These are phyloP conservation scores for Brachionus asplanchnoidis DNA, from an alignment of 1,140 invertebrate genomes.

Conservation along the genomic window DNA sequence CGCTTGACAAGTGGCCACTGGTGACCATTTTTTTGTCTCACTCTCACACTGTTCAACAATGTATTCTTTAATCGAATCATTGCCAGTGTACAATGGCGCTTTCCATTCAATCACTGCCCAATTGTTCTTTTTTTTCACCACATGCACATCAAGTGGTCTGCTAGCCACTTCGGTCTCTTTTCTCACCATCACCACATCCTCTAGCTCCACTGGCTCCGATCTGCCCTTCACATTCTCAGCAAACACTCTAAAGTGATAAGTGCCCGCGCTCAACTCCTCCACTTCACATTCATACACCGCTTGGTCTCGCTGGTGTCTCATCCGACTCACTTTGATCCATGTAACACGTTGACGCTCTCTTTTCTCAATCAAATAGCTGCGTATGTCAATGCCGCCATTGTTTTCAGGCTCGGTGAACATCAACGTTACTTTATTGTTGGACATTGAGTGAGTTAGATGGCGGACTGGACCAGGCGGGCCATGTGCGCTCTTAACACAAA, in stretches of 20 bases:
- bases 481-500: neutral
- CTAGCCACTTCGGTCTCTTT: neutral
- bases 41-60: slow-evolving; percentile 63
- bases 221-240: slow-evolving; percentile 93
- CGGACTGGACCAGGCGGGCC: neutral
- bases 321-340: slow-evolving; percentile 26
- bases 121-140: slow-evolving; percentile 72
- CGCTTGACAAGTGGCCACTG: slow-evolving; percentile 46
- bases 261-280: slow-evolving; percentile 82
- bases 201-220: slow-evolving; percentile 68
- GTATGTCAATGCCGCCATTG: neutral
- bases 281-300: slow-evolving; percentile 51
- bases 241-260: slow-evolving; percentile 94
- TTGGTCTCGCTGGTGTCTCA: neutral
- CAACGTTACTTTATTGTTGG: neutral
- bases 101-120: slow-evolving; percentile 79
- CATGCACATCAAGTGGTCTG: slow-evolving; percentile 75
- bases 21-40: slow-evolving; percentile 72
- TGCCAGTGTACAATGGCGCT: slow-evolving; percentile 83
- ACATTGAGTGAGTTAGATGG: neutral
- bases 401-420: neutral
- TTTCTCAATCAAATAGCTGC: slow-evolving; percentile 26
- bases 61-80: slow-evolving; percentile 75
- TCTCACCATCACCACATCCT: neutral
- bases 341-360: slow-evolving; percentile 1